A percentile compares a stretch with the other conserved stretches of the same genome.
Evolutionary conservation across 2,113 vertebrate genomes (phyloP).

Genomic region (Macquaria australasica): DNA sequence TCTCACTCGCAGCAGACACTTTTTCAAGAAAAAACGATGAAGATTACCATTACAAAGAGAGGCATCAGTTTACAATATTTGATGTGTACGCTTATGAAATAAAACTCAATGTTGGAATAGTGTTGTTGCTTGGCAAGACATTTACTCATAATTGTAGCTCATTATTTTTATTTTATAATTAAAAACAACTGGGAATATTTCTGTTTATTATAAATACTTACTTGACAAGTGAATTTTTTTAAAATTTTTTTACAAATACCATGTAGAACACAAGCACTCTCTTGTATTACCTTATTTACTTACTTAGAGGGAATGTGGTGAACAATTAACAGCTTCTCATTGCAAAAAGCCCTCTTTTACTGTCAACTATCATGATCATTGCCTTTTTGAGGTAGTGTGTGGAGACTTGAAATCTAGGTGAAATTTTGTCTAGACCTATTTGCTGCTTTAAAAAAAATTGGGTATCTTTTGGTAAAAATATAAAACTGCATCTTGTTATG

Average conservation of each 20-base stretch:
- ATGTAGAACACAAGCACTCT: neutral
- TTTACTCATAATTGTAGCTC: neutral
- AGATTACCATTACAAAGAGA: constrained; percentile 10
- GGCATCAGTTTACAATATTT: neutral
- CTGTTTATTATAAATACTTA: neutral
- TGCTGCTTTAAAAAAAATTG: neutral
- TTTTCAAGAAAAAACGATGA: neutral
- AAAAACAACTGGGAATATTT: neutral
- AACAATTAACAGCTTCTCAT: neutral
- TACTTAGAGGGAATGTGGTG: neutral
- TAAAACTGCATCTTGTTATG: neutral
- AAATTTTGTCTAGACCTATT: neutral
- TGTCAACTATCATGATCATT: neutral
- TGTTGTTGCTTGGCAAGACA: neutral
- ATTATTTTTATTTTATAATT: neutral
- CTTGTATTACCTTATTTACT: neutral
- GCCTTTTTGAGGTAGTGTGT: neutral
- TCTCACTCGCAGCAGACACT: neutral
- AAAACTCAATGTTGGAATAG: neutral
- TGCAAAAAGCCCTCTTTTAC: neutral
- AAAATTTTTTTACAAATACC: neutral
- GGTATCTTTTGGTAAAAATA: neutral
- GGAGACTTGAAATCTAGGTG: neutral
- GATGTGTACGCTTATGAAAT: neutral
- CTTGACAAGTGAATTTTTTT: neutral